These are phyloP conservation scores for Apodemia duryi DNA, from an alignment of 2,888 invertebrate species.

Conservation along the genomic window DNA sequence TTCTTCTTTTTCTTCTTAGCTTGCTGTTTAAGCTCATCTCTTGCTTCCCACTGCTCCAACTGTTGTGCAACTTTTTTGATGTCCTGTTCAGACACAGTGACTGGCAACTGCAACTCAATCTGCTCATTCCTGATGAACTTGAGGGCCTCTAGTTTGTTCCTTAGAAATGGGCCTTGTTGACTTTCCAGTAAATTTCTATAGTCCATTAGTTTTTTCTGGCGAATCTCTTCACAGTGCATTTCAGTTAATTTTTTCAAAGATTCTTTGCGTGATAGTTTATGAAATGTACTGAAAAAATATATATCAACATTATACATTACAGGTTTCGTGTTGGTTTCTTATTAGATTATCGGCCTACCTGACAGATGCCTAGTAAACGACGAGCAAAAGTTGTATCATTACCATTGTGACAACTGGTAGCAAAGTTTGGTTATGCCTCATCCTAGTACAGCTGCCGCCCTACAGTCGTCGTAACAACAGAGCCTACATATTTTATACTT, in stretches of 20 bases:
- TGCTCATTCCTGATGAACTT: constrained; percentile 88
- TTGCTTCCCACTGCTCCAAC: constrained; percentile 69
- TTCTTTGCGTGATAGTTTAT: constrained; percentile 83
- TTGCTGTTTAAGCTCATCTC: constrained; percentile 58
- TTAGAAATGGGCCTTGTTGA: constrained; percentile 86
- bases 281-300: constrained; percentile 54
- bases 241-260: constrained; percentile 86
- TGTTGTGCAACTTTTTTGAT: constrained; percentile 80
- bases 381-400: too few species aligned
- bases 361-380: too few species aligned
- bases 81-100: constrained; percentile 84
- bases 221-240: constrained; percentile 84
- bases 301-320: too few species aligned
- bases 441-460: too few species aligned
- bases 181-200: constrained; percentile 83
- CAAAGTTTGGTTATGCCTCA: too few species aligned
- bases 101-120: constrained; percentile 79
- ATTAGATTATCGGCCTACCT: too few species aligned
- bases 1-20: constrained; percentile 60
- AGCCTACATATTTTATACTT: too few species aligned
- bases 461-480: too few species aligned
- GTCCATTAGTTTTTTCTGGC: constrained; percentile 80
- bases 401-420: too few species aligned
- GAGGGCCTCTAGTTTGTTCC: constrained; percentile 85
- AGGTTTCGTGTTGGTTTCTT: too few species aligned